These are phyloP conservation scores for Gulo gulo DNA, from an alignment of 2,113 vertebrate genomes.

Conservation along the genomic window DNA sequence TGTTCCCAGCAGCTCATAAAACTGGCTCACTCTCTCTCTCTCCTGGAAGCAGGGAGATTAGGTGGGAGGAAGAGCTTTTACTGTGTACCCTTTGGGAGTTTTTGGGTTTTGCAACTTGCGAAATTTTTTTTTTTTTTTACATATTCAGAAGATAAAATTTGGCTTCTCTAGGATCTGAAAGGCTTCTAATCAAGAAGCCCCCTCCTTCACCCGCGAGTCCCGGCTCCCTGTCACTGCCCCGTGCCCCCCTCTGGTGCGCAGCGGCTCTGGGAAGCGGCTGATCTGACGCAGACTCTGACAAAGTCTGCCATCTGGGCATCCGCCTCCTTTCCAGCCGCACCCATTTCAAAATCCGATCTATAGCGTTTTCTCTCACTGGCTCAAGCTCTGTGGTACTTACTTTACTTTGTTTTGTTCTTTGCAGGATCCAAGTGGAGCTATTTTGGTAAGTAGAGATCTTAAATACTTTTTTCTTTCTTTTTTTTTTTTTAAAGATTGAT, in stretches of 20 bases:
- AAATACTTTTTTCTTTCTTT: neutral
- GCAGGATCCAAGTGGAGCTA: constrained; percentile 92
- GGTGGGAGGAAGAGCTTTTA: neutral
- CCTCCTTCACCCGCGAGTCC: accelerated
- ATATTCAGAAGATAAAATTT: neutral
- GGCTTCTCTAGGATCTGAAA: neutral
- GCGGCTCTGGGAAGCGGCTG: neutral
- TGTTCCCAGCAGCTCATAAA: neutral
- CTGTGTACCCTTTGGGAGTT: neutral
- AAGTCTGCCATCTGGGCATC: neutral
- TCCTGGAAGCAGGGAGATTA: neutral
- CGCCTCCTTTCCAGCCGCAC: neutral
- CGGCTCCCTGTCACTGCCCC: accelerated
- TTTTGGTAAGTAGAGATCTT: constrained; percentile 86
- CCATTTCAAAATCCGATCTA: neutral
- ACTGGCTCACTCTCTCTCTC: neutral
- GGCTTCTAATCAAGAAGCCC: neutral
- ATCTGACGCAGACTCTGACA: neutral
- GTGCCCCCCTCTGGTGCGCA: neutral
- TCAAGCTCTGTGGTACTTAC: constrained; percentile 22
- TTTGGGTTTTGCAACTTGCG: neutral
- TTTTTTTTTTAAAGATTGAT: neutral
- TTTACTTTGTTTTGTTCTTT: constrained; percentile 75
- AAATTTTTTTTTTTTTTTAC: neutral
- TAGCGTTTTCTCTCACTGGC: neutral